phyloP scores from a whole-genome alignment of 2,888 invertebrate genomes.

The Deroplatys truncata region DNA sequence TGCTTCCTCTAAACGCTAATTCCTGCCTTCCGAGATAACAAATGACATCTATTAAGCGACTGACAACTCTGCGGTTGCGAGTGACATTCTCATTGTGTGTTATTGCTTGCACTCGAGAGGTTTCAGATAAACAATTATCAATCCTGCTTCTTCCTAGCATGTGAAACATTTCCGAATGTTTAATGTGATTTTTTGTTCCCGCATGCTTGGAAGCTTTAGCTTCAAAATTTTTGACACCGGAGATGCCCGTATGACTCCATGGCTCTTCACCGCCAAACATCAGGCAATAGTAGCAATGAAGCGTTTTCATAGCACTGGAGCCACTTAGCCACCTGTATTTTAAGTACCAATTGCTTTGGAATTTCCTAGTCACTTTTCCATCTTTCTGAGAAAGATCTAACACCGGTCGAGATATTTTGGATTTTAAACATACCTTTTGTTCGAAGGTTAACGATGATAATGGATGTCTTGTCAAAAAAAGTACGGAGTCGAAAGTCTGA shows the following conservation, averaged over 20 bases:
- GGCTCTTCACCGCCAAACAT: background rate
- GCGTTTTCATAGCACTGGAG: background rate
- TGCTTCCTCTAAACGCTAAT: background rate
- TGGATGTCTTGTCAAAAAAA: background rate
- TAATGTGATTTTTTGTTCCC: background rate
- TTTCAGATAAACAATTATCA: background rate
- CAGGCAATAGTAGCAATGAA: background rate
- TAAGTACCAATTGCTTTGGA: background rate
- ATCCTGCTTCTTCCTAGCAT: background rate
- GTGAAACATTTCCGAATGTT: background rate
- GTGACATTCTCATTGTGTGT: background rate
- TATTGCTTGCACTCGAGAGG: background rate
- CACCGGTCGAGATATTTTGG: background rate
- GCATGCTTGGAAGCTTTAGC: background rate
- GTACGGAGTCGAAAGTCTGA: background rate
- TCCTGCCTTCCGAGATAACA: background rate
- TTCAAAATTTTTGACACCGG: background rate
- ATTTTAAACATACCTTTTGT: background rate
- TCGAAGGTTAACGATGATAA: background rate
- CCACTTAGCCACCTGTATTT: background rate
- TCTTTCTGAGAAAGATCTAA: background rate
- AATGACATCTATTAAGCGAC: background rate
- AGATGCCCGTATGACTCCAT: background rate
- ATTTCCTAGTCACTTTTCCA: background rate
- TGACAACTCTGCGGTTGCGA: background rate